Conservation (phyloP, 2,113 vertebrate species). For the Petaurus breviceps region DNA sequence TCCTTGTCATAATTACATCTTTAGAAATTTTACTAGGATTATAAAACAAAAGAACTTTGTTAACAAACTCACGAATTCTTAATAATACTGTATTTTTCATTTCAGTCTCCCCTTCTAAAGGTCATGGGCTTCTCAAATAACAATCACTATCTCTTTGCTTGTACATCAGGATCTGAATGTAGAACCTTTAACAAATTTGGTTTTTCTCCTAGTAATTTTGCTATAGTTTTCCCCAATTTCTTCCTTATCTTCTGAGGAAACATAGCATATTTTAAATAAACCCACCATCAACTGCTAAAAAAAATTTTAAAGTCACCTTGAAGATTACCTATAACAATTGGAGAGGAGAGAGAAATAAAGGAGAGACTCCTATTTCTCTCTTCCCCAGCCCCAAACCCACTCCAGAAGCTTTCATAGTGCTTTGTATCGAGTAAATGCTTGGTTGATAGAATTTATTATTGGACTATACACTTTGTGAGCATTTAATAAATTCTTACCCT, state of each 20-base stretch:
- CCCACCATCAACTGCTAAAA: background rate
- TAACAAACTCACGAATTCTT: constrained; percentile 33
- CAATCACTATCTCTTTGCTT: constrained; percentile 36
- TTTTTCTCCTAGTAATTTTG: background rate
- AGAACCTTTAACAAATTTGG: constrained; percentile 19
- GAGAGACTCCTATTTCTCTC: background rate
- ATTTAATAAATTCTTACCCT: background rate
- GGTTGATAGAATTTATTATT: background rate
- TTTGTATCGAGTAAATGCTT: background rate
- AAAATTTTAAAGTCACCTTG: background rate
- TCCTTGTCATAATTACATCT: background rate
- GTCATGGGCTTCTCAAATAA: constrained; percentile 23
- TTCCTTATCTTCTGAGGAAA: background rate
- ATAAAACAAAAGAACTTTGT: constrained; percentile 48
- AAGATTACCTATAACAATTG: background rate
- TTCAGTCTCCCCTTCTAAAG: background rate
- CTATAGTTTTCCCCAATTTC: background rate
- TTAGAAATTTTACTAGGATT: background rate
- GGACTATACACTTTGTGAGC: background rate
- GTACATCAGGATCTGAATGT: constrained; percentile 30
- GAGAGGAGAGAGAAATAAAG: background rate
- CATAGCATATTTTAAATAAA: background rate
- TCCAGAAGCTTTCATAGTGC: background rate
- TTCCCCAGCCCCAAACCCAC: background rate
- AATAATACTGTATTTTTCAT: constrained; percentile 49